A percentile compares a stretch with the other conserved stretches of the same genome.
These are phyloP conservation scores for Vireo altiloquus DNA, from an alignment of 2,113 vertebrate species.

Conservation along the genomic window DNA sequence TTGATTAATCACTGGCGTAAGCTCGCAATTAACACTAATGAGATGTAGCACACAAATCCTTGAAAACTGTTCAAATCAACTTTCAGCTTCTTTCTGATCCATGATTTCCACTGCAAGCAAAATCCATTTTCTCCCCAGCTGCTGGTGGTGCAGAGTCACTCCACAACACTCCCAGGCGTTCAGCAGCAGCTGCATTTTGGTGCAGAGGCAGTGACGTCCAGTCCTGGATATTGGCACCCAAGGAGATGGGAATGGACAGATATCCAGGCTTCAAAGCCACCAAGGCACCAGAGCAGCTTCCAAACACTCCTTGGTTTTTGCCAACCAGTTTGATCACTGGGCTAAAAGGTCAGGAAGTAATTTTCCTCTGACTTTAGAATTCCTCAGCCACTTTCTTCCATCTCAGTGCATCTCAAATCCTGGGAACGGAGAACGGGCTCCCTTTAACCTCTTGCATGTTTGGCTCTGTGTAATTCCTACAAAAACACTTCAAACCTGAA, in stretches of 20 bases:
- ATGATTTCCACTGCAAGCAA: not conserved
- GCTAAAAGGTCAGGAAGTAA: slow-evolving; percentile 20
- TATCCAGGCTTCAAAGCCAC: not conserved
- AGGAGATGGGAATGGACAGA: not conserved
- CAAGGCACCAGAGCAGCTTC: not conserved
- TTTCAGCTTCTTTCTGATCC: not conserved
- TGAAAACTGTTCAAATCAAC: not conserved
- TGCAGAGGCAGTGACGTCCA: not conserved
- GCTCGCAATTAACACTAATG: slow-evolving; percentile 7
- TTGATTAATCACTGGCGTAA: not conserved
- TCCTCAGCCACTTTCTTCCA: not conserved
- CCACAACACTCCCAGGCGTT: not conserved
- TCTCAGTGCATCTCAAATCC: not conserved
- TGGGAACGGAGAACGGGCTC: not conserved
- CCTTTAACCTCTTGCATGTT: not conserved
- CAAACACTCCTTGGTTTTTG: not conserved
- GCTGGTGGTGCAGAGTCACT: not conserved
- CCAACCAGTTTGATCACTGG: not conserved
- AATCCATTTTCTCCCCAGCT: not conserved
- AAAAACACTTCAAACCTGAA: not conserved
- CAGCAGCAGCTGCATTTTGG: not conserved
- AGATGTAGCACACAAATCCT: not conserved
- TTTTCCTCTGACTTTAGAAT: not conserved
- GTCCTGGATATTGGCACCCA: not conserved
- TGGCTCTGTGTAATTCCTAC: not conserved